Evolutionary conservation across 2,888 invertebrate genomes (phyloP), one percentile per base, ranked within the genome.

Genomic region (Ochropleura plecta): DNA sequence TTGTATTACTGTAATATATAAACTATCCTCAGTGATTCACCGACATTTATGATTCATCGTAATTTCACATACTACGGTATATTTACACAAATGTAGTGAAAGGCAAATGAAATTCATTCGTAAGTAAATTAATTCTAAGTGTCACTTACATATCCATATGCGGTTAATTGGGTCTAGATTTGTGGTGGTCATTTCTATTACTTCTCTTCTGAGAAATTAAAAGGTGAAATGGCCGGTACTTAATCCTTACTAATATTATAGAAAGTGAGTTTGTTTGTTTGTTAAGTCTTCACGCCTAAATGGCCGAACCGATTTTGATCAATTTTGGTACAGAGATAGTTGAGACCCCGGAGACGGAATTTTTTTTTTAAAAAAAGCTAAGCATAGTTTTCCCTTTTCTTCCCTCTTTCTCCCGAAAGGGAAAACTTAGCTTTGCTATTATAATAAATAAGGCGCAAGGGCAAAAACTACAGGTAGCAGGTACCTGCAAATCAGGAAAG

Each of bases 51-150:
- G 60, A 66, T 66, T 71, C 60, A 76, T 20, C 12, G 3, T 51
- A 18, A 53, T 59, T 69, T 57, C 65, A 53, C 67, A 30, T 44
- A 3, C 3, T 48, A 59, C 63, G 49, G 55, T 80, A 76, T 69
- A 68, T 71, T 81, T 59, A 72, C 48, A 63, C 72, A 67, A 81
- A 68, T 70, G 55, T 44, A 60, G 82, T 77, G 78, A 81, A 81
- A 81, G 81, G 66, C 46, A 20, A 81, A 70, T 72, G 0, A 66
- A 66, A 67, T 63, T 53, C 30, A 63, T 51, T 73, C 12, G 48
- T 63, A 62, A 53, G 65, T 65, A 53, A 69, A 44, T 75, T 80
- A 48, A 70, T 67, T 30, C 12, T 66, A 51, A 73, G 53, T 70
- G 51, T 78, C 55, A 73, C 57, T 78, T 63, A 57, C 14, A 48